These are phyloP conservation scores for Eilema sororculum DNA, from an alignment of 2,888 invertebrate species.

Conservation along the genomic window DNA sequence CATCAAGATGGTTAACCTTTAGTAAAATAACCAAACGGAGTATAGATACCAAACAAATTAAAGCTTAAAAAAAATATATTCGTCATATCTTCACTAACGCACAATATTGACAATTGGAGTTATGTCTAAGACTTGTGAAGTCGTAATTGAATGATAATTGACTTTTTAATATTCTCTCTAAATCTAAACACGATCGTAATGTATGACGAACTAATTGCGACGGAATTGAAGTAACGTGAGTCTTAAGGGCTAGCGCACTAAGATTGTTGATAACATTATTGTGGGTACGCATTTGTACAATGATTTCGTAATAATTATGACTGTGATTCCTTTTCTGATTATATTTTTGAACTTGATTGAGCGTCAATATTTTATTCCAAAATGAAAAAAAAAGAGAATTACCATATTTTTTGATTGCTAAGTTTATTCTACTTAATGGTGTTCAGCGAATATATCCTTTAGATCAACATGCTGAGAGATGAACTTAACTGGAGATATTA, in stretches of 20 bases:
- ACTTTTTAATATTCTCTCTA: conserved; percentile 13
- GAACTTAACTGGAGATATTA: neutral
- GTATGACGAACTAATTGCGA: neutral
- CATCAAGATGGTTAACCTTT: neutral
- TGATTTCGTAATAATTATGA: conserved; percentile 12
- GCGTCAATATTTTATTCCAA: conserved; percentile 5
- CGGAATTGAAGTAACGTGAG: neutral
- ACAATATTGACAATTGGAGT: conserved; percentile 14
- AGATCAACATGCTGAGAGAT: no score
- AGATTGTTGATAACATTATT: conserved; percentile 1
- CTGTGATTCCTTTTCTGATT: conserved; percentile 4
- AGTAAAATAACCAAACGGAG: no score
- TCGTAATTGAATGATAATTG: conserved; percentile 28
- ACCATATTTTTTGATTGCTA: neutral
- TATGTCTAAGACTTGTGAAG: conserved; percentile 15
- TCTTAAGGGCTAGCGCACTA: neutral
- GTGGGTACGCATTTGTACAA: neutral
- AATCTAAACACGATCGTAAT: neutral
- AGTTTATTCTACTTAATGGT: neutral
- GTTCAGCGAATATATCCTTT: no score
- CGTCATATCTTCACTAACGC: neutral
- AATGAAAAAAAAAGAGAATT: neutral
- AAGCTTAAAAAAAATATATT: neutral
- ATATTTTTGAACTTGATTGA: conserved; percentile 4
- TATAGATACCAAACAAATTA: neutral